A percentile compares a stretch with the other conserved stretches of the same genome.
Evolutionary conservation across 1,140 invertebrate species (phyloP).

Genomic region (Drosophila eugracilis): DNA sequence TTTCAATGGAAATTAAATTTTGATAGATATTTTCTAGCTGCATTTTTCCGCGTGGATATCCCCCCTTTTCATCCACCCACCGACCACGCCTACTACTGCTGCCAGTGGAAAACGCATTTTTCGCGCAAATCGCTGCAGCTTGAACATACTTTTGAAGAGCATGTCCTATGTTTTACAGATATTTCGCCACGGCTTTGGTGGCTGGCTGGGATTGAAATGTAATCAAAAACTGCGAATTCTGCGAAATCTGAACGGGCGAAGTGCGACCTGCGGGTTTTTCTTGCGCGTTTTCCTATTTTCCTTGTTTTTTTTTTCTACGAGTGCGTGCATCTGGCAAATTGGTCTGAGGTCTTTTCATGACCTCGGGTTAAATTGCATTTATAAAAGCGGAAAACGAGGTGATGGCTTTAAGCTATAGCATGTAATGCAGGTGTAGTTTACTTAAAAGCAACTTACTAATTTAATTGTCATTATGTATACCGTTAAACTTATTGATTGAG

Average conservation of each 20-base stretch:
- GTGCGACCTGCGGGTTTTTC: conserved; percentile 32
- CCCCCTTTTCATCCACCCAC: neutral
- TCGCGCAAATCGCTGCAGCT: conserved; percentile 30
- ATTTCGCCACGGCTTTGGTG: neutral
- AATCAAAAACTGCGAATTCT: conserved; percentile 68
- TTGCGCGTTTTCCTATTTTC: conserved; percentile 17
- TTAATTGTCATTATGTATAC: too few relatives aligned
- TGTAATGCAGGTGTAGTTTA: too few relatives aligned
- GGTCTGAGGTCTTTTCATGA: neutral
- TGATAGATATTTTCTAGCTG: conserved; percentile 61
- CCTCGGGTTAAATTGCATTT: neutral
- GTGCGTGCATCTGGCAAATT: conserved; percentile 15
- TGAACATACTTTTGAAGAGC: conserved; percentile 20
- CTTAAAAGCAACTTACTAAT: neutral
- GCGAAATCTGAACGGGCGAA: conserved; percentile 44
- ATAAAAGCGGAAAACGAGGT: neutral
- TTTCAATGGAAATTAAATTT: conserved; percentile 74
- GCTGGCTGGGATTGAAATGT: conserved; percentile 60
- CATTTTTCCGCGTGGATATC: conserved; percentile 6
- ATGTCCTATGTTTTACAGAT: conserved; percentile 14
- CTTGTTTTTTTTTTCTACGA: too few relatives aligned
- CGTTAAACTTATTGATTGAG: too few relatives aligned
- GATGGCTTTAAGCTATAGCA: neutral
- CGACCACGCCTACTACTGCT: conserved; percentile 3
- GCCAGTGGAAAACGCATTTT: conserved; percentile 37